Evolutionary conservation across 2,888 invertebrate species (phyloP).

Genomic region (Ommatoiulus sabulosus): DNA sequence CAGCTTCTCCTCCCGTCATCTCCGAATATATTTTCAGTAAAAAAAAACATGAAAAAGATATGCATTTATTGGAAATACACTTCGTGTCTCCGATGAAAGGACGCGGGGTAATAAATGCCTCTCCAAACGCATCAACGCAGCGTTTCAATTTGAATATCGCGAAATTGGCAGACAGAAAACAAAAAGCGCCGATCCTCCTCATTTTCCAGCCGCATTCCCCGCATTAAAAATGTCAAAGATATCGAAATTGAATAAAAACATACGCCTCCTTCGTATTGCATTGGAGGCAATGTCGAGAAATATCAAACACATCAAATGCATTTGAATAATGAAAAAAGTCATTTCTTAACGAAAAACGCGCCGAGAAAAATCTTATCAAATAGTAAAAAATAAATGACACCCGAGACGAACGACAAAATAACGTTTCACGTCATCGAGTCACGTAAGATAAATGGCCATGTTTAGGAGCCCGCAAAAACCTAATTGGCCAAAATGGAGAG

Average conservation of each 20-base stretch:
- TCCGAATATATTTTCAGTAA: not conserved
- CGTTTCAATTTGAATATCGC: not conserved
- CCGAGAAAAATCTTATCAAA: too few species aligned
- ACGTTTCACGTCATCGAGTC: too few species aligned
- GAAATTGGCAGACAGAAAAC: slow-evolving; percentile 9
- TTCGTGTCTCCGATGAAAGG: not conserved
- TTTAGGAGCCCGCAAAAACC: too few species aligned
- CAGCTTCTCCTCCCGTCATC: not conserved
- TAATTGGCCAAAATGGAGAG: too few species aligned
- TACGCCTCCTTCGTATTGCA: not conserved
- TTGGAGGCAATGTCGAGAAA: too few species aligned
- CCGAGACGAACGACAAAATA: too few species aligned
- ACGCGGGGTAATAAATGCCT: not conserved
- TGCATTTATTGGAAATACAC: slow-evolving; percentile 10
- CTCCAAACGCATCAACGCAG: slow-evolving; percentile 7
- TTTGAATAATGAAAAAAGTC: too few species aligned
- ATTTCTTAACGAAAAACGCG: too few species aligned
- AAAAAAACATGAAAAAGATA: not conserved
- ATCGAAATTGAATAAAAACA: slow-evolving; percentile 12
- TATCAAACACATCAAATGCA: too few species aligned
- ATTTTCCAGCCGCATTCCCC: not conserved
- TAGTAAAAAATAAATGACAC: too few species aligned
- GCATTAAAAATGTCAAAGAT: slow-evolving; percentile 9
- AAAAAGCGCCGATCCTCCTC: not conserved
- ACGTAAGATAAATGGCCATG: too few species aligned